Base-by-base conservation (phyloP, 2,888 invertebrate genomes). In the Leptopilina drosophilae region DNA sequence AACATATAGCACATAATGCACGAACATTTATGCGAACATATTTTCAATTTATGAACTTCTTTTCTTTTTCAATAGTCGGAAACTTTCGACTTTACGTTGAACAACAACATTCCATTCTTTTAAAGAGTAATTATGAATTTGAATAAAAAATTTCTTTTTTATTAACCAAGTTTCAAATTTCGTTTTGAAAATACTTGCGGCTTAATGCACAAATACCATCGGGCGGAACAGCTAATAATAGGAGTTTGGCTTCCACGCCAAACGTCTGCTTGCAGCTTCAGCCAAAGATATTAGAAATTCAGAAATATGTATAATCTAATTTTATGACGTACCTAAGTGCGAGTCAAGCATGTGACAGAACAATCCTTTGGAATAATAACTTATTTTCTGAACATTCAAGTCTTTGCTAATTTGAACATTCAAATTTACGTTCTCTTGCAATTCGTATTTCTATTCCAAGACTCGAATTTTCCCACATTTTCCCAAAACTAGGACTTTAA, bases 201-300 rank as follows among this genome's bases (percentile, higher is more conserved):
- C 65, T 82, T 82, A 82, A 84, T 82, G 86, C 85, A 87, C 85
- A 87, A 88, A 88, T 87, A 87, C 86, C 87, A 82, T 85, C 85
- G 82, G 81, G 80, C 83, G 86, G 86, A 89, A 89, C 87, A 83
- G 87, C 91, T 91, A 91, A 90, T 89, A 91, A 90, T 91, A 91
- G 91, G 86, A 85, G 80, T 89, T 88, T 89, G 88, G 88, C 87
- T 85, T 88, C 86, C 85, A 82, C 83, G 89, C 89, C 88, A 90
- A 86, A 84, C 86, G 84, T 82, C 78, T 67, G 42, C 80, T 77
- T 75, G 78, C 46, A 62, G 80, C 67, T 78, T 81, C 80, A 78
- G 77, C 80, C 77, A 81, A 80, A 81, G 81, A 81, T 82, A 82
- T 82, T 82, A 82, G 76, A 82, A 84, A 80, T 82, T 76, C 79